A percentile compares a stretch with the other conserved stretches of the same genome.
Conservation (phyloP, 1,140 invertebrate species). For the Philopotamus ludificatus region DNA sequence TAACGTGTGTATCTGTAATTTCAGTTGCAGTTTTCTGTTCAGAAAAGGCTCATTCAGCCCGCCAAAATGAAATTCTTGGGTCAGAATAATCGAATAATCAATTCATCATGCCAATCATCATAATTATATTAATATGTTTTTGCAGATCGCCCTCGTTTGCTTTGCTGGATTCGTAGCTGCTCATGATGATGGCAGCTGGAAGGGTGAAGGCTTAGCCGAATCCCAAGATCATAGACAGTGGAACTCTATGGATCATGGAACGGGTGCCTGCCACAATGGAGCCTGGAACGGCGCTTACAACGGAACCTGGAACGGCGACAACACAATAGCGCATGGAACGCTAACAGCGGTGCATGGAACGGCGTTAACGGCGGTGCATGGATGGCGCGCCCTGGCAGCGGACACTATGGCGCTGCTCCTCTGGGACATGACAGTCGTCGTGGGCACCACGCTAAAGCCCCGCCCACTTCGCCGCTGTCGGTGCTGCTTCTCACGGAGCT, state of each 20-base stretch:
- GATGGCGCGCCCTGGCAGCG: conserved; percentile 8
- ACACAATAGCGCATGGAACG: neutral
- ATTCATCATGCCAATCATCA: too few relatives aligned
- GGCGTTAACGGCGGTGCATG: conserved; percentile 37
- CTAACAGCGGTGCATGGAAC: conserved; percentile 38
- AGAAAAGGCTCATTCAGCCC: conserved; percentile 10
- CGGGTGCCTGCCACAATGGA: neutral
- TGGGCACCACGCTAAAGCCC: conserved; percentile 21
- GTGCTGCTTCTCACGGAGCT: conserved; percentile 44
- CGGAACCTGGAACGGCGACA: neutral
- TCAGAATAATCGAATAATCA: neutral
- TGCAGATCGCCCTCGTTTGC: conserved; percentile 19
- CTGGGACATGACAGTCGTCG: conserved; percentile 19
- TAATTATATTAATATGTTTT: neutral
- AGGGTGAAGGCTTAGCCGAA: conserved; percentile 17
- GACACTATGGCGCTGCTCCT: conserved; percentile 46
- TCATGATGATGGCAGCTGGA: conserved; percentile 17
- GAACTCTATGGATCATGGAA: neutral
- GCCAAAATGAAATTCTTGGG: conserved; percentile 10
- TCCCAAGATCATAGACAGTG: conserved; percentile 13
- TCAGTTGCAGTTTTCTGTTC: conserved; percentile 14
- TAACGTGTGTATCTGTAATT: neutral
- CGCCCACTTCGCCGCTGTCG: conserved; percentile 42
- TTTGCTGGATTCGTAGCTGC: neutral
- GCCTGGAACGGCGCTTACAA: neutral